Percentiles rank a stretch among this genome's conserved stretches.
phyloP scores from a whole-genome alignment of 2,797 vertebrate genomes.

The Macropodus opercularis region DNA sequence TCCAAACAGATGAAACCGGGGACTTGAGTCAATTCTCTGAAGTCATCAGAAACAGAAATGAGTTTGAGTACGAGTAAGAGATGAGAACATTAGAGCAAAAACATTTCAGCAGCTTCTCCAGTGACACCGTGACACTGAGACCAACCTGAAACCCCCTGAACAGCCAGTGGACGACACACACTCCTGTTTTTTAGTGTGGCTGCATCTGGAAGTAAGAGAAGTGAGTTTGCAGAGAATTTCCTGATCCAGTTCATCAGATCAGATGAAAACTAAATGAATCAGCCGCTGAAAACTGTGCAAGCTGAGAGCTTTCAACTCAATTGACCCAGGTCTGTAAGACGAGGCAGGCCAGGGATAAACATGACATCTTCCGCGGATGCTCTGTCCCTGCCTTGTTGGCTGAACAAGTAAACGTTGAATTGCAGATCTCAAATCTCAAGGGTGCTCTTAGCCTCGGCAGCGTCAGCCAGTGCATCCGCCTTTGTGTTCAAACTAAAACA shows the following conservation, averaged over 20 bases:
- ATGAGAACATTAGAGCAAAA: conserved; percentile 35
- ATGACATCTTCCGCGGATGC: conserved; percentile 1
- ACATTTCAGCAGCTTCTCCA: conserved; percentile 45
- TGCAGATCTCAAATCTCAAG: background rate
- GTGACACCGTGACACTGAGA: conserved; percentile 19
- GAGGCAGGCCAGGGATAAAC: background rate
- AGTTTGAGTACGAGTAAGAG: conserved; percentile 44
- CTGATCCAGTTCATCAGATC: conserved; percentile 7
- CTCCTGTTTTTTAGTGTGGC: conserved; percentile 8
- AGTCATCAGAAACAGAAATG: conserved; percentile 58
- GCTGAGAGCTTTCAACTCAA: conserved; percentile 10
- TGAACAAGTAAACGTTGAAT: background rate
- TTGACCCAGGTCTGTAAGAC: conserved; percentile 7
- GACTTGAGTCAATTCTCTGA: conserved; percentile 54
- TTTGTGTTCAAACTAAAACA: background rate
- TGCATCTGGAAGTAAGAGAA: conserved; percentile 11
- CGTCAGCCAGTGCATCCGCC: background rate
- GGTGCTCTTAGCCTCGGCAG: background rate
- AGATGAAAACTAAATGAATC: conserved; percentile 30
- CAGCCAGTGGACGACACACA: conserved; percentile 9
- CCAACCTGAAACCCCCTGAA: conserved; percentile 17
- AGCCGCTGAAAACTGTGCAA: conserved; percentile 7
- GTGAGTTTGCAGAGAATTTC: conserved; percentile 17
- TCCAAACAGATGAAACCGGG: conserved; percentile 51
- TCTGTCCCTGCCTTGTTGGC: background rate